Evolutionary conservation across 2,797 vertebrate genomes (phyloP), one percentile per base, ranked within the genome.

Genomic region (Fundulus diaphanus): DNA sequence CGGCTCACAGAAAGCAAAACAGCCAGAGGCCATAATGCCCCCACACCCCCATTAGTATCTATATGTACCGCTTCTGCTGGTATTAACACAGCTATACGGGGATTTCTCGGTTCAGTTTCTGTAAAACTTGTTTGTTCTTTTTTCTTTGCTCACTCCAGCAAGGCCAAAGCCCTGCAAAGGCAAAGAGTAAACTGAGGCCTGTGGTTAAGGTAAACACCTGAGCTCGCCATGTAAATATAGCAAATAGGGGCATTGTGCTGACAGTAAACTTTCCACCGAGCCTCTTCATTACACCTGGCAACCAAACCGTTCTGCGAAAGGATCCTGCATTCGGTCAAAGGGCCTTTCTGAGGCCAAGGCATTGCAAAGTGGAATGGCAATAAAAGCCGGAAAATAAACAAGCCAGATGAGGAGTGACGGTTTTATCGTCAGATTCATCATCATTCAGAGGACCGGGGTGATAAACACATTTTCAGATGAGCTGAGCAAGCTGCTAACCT

Each of bases 141-240:
- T n/a, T 40, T 20, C 6, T 3, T 57, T 66, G 61, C 65, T 71
- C n/a, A n/a, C n/a, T 71, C 24, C 76, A 16, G 51, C 72, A 59
- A 82, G 46, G 57, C 81, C 72, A 72, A 77, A 79, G 7, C 16
- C 70, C 54, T 33, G 74, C 67, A 65, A 59, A 74, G 49, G 37
- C 73, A 46, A 70, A 69, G 51, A 70, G 57, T 88, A 85, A 92
- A 90, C 72, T 52, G 51, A 75, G 72, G 70, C 54, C 68, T 85
- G 84, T 78, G 68, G 63, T 81, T 79, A 80, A 88, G 73, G 70
- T 88, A 90, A 92, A 92, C 86, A 92, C 82, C 82, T 91, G 81
- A 90, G 85, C 74, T 89, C 71, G 78, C 77, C 72, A 81, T 82
- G 73, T 88, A 92, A 90, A 91, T 90, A 91, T 83, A 89, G 78